Conservation (phyloP, 2,797 vertebrate species). For the Spondyliosoma cantharus region DNA sequence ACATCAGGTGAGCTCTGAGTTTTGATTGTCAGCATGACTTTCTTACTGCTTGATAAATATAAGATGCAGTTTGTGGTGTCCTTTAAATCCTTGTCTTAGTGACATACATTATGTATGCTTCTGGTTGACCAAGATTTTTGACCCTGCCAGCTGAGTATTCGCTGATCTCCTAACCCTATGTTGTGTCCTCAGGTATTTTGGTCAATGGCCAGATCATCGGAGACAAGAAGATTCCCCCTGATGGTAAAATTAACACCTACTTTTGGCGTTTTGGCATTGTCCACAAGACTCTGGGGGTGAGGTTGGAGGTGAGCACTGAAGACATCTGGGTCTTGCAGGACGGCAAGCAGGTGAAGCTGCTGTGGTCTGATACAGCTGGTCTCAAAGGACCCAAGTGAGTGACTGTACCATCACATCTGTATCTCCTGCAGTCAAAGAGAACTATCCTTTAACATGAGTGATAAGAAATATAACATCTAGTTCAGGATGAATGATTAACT, state of each 20-base stretch:
- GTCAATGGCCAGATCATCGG: constrained; percentile 92
- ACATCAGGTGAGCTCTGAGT: constrained; percentile 81
- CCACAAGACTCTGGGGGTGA: constrained; percentile 82
- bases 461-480: neutral
- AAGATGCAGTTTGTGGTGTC: neutral
- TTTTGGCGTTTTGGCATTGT: constrained; percentile 91
- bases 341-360: constrained; percentile 73
- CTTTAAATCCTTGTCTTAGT: neutral
- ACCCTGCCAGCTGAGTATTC: neutral
- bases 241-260: constrained; percentile 86
- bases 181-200: constrained; percentile 84
- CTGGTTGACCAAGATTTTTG: neutral
- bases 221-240: constrained; percentile 84
- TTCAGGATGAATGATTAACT: neutral
- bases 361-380: constrained; percentile 86
- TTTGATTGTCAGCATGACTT: neutral
- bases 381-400: constrained; percentile 82
- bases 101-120: neutral
- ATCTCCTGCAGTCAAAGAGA: neutral
- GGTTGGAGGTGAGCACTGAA: constrained; percentile 87
- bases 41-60: neutral
- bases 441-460: neutral
- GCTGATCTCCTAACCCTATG: constrained; percentile 2
- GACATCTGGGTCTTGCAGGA: constrained; percentile 84
- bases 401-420: neutral